phyloP scores from a whole-genome alignment of 2,888 invertebrate genomes.

The Homarus gammarus region DNA sequence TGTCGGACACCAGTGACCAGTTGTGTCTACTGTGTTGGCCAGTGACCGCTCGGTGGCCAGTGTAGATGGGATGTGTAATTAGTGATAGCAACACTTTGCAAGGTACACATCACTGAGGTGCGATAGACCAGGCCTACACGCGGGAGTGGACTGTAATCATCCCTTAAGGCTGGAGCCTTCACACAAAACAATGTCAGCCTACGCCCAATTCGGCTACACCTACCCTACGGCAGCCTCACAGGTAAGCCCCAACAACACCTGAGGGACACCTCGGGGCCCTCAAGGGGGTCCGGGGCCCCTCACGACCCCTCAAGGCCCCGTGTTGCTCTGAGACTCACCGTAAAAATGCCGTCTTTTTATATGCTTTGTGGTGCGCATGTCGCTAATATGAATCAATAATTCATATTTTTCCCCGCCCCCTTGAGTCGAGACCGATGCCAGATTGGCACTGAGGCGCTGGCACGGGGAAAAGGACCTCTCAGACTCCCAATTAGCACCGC shows the following conservation, averaged over 20 bases:
- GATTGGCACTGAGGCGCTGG: conserved; percentile 66
- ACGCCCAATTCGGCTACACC: conserved; percentile 94
- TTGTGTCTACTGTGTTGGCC: conserved; percentile 74
- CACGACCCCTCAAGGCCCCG: conserved; percentile 68
- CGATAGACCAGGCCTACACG: conserved; percentile 55
- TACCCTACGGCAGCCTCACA: conserved; percentile 92
- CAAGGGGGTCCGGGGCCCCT: conserved; percentile 55
- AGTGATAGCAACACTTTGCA: conserved; percentile 68
- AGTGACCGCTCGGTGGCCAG: conserved; percentile 74
- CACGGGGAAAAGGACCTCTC: conserved; percentile 65
- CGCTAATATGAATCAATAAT: conserved; percentile 75
- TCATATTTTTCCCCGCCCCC: conserved; percentile 76
- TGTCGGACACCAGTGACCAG: conserved; percentile 74
- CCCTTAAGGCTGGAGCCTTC: conserved; percentile 57
- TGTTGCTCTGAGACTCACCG: conserved; percentile 67
- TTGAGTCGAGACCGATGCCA: conserved; percentile 70
- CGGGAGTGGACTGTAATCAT: conserved; percentile 63
- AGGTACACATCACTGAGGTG: conserved; percentile 69
- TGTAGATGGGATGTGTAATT: conserved; percentile 72
- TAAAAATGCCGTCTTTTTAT: conserved; percentile 76
- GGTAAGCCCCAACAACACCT: conserved; percentile 83
- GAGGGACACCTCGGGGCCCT: conserved; percentile 58
- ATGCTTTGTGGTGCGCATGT: conserved; percentile 72
- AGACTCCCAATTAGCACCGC: conserved; percentile 70
- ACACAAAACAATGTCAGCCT: conserved; percentile 84